Evolutionary conservation across 2,888 invertebrate species (phyloP).

Genomic region (Ichneumoninae sp.): DNA sequence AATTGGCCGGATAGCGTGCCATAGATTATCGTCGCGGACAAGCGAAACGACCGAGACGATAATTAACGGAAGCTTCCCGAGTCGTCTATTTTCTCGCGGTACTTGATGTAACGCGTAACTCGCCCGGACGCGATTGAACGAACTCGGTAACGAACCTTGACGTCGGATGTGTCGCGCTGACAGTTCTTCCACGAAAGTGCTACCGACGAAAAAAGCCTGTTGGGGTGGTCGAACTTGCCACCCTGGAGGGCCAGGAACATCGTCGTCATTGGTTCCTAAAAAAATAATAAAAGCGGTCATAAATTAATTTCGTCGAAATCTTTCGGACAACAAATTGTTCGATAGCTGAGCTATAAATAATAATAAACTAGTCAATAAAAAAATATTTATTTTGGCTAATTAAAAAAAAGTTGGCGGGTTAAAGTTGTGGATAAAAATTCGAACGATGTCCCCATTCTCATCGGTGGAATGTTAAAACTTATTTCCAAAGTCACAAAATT

Average conservation of each 20-base stretch:
- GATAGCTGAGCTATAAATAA: background rate
- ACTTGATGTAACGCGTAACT: constrained; percentile 32
- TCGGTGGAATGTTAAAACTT: background rate
- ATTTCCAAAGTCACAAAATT: background rate
- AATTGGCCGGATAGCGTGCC: constrained; percentile 7
- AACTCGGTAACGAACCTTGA: constrained; percentile 89
- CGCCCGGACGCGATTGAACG: constrained; percentile 52
- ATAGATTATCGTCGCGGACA: constrained; percentile 2
- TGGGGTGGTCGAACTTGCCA: constrained; percentile 99
- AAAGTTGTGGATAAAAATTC: background rate
- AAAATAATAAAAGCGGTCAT: constrained; percentile 34
- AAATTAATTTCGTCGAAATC: constrained; percentile 7
- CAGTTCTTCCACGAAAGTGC: constrained; percentile 99
- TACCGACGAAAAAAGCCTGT: constrained; percentile 97
- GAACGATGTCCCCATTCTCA: background rate
- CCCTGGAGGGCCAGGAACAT: constrained; percentile 99
- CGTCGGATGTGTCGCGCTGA: constrained; percentile 99
- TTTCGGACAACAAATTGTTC: background rate
- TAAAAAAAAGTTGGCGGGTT: background rate
- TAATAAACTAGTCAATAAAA: background rate
- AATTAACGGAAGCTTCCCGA: constrained; percentile 29
- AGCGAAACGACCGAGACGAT: background rate
- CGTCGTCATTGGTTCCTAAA: constrained; percentile 99
- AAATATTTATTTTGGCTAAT: background rate
- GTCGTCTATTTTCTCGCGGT: constrained; percentile 30